Evolutionary conservation across 2,113 vertebrate species (phyloP).

Genomic region (Sorex fumeus): DNA sequence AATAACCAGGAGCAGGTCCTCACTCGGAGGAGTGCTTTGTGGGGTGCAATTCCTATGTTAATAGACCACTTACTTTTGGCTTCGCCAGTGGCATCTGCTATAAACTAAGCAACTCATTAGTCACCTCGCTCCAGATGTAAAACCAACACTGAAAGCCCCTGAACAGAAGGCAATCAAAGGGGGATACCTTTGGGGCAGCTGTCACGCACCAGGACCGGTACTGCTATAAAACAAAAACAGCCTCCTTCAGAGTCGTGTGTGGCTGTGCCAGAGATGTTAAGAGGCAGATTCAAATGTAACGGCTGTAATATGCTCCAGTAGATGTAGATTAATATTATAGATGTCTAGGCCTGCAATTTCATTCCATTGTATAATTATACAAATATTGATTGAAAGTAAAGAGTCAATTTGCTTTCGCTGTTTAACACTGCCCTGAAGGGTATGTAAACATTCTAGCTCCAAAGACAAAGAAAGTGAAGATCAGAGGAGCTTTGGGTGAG

Average conservation of each 20-base stretch:
- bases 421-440: constrained; percentile 82
- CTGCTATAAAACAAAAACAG: constrained; percentile 77
- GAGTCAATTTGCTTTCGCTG: constrained; percentile 82
- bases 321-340: constrained; percentile 81
- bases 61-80: constrained; percentile 56
- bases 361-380: constrained; percentile 83
- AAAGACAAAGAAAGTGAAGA: constrained; percentile 69
- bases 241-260: constrained; percentile 65
- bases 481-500: constrained; percentile 35
- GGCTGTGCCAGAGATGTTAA: constrained; percentile 62
- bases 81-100: constrained; percentile 73
- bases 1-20: constrained; percentile 49
- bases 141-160: constrained; percentile 63
- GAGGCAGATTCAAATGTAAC: constrained; percentile 79
- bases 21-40: neutral
- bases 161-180: constrained; percentile 75
- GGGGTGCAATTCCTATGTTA: constrained; percentile 52
- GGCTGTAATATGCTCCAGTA: constrained; percentile 79
- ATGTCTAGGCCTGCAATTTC: constrained; percentile 72
- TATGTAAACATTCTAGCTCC: constrained; percentile 68
- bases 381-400: constrained; percentile 87
- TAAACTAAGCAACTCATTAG: constrained; percentile 74
- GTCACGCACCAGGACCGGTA: constrained; percentile 74
- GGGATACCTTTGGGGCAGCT: constrained; percentile 77
- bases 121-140: constrained; percentile 80